These are phyloP conservation scores for Kryphioiulus occultus DNA, from an alignment of 2,888 invertebrate genomes.

Conservation along the genomic window DNA sequence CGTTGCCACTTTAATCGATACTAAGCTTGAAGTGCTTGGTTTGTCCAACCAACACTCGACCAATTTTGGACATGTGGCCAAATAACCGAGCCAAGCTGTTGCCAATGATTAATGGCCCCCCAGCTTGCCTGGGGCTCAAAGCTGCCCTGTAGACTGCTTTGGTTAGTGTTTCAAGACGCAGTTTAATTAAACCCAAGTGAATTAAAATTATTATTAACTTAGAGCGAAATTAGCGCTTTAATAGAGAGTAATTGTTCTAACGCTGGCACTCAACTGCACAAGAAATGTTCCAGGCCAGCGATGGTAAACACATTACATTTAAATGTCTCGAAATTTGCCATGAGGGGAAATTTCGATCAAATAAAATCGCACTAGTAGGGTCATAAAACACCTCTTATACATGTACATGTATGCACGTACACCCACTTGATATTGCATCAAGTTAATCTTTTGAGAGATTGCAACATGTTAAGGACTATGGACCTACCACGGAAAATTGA, in stretches of 20 bases:
- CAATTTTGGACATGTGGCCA: slow-evolving; percentile 9
- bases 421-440: background rate
- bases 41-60: background rate
- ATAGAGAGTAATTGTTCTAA: background rate
- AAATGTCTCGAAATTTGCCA: background rate
- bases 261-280: background rate
- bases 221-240: background rate
- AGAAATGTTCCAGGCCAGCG: background rate
- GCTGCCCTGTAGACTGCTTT: background rate
- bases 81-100: background rate
- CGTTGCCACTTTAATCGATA: background rate
- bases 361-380: background rate
- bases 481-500: no score
- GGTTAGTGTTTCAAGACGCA: background rate
- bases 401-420: background rate
- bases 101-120: background rate
- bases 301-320: background rate
- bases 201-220: background rate
- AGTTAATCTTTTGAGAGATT: background rate
- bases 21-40: background rate
- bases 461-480: background rate
- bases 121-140: background rate
- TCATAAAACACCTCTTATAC: background rate
- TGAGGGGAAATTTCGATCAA: background rate
- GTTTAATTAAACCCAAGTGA: background rate